Conservation (phyloP, 2,797 vertebrate genomes). For the Hypotaenidia okinawae region DNA sequence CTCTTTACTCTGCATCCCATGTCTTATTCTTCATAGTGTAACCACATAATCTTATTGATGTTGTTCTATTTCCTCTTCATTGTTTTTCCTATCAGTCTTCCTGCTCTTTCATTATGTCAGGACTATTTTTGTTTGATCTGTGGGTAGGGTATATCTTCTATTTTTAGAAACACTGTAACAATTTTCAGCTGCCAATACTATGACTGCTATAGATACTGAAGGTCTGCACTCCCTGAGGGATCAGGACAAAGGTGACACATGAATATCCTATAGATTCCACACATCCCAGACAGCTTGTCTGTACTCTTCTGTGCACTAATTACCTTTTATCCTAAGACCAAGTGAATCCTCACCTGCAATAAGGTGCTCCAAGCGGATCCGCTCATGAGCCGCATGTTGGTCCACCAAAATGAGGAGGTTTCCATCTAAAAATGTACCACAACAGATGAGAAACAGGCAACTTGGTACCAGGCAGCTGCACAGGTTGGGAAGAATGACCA, state of each 20-base stretch:
- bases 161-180: constrained; percentile 6
- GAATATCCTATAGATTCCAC: neutral
- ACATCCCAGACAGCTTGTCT: neutral
- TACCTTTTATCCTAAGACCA: neutral
- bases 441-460: neutral
- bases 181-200: constrained; percentile 7
- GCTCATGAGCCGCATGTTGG: constrained; percentile 96
- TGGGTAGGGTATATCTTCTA: neutral
- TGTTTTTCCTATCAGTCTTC: constrained; percentile 61
- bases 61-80: constrained; percentile 53
- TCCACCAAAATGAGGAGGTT: constrained; percentile 96
- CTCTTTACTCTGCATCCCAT: neutral
- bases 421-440: constrained; percentile 74
- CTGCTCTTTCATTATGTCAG: constrained; percentile 49
- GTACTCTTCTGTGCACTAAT: neutral
- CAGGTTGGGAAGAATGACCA: neutral
- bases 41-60: constrained; percentile 24
- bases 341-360: constrained; percentile 81
- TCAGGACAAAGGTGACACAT: neutral
- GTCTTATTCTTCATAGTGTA: constrained; percentile 12
- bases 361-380: constrained; percentile 92
- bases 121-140: constrained; percentile 40
- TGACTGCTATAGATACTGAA: neutral
- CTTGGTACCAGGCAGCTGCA: neutral
- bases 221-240: neutral